Conservation (phyloP, 2,113 vertebrate genomes). For the Cranoglanis bouderius region DNA sequence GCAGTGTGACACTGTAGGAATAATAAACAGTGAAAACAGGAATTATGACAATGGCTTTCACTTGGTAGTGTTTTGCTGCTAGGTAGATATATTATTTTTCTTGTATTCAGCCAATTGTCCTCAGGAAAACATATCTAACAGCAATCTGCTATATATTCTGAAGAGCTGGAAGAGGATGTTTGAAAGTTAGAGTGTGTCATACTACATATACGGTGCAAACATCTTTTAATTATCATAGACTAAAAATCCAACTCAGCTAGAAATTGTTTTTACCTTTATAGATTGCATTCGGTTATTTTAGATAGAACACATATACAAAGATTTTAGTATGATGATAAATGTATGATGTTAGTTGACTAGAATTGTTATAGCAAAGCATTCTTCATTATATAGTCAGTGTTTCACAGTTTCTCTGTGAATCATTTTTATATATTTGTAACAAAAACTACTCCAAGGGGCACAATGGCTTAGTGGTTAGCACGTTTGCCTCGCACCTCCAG, state of each 20-base stretch:
- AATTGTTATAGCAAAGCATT: background rate
- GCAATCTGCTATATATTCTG: background rate
- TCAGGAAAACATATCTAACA: slow-evolving; percentile 6
- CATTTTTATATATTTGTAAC: background rate
- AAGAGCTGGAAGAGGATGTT: background rate
- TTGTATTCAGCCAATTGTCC: background rate
- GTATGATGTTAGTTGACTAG: background rate
- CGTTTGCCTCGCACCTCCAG: too few species aligned
- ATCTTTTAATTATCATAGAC: background rate
- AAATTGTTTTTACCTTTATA: background rate
- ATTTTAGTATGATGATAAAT: background rate
- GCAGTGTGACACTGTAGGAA: slow-evolving; percentile 9
- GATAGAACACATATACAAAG: background rate
- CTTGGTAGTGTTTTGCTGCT: background rate
- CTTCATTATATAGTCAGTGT: background rate
- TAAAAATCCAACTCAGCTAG: background rate
- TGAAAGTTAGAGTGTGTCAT: background rate
- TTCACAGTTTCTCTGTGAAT: background rate
- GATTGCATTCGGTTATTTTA: background rate
- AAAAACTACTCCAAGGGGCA: background rate
- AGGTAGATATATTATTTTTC: slow-evolving; percentile 13
- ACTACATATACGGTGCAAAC: background rate
- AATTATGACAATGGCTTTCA: background rate
- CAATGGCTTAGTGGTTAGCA: too few species aligned
- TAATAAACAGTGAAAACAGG: background rate